Base-by-base conservation (phyloP, 1,140 invertebrate species). In the Apolygus lucorum region DNA sequence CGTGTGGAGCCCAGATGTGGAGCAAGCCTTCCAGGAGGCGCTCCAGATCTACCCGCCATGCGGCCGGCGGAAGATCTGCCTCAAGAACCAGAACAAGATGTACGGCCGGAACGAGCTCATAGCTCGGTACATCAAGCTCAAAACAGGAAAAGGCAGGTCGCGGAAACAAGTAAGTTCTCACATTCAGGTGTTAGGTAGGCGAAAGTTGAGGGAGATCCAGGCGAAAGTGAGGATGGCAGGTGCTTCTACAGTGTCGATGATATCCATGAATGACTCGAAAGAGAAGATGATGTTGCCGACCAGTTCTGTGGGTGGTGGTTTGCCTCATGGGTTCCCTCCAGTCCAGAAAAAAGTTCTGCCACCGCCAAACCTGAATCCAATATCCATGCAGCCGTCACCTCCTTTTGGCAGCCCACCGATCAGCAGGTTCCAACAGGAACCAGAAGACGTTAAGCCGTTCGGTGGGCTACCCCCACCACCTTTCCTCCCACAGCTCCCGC, bases 71-170 rank as follows among this genome's bases (percentile, higher is more conserved):
- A 99, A 99, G 86, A 99, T 99, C 78, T 99, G 99, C 75, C 86
- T 99, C 73, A 98, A 95, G 70, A 97, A 99, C 81, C 97, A 99
- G 84, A 97, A 98, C 78, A 99, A 99, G 88, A 99, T 99, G 97
- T 99, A 99, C 84, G 54, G 54, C 8, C 11, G 54, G 54, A 59
- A 59, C 54, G 97, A 99, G 84, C 84, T 99, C 76, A 99, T 99
- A 81, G 97, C 97, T 73, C 87, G 96, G 76, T 99, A 99, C 83
- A 99, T 99, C 78, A 99, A 99, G 86, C 82, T 99, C 74, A 86
- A 96, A 74, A 99, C 96, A 71, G 97, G 97, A 67, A 99, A 99
- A 81, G 98, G 96, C 79, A 87, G 97, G 80, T 98, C 97, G 77
- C 84, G 97, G 76, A 99, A 99, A 83, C 97, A 99, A 84, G 97